These are phyloP conservation scores for Anoplolepis gracilipes DNA, from an alignment of 1,140 invertebrate species.

Conservation along the genomic window DNA sequence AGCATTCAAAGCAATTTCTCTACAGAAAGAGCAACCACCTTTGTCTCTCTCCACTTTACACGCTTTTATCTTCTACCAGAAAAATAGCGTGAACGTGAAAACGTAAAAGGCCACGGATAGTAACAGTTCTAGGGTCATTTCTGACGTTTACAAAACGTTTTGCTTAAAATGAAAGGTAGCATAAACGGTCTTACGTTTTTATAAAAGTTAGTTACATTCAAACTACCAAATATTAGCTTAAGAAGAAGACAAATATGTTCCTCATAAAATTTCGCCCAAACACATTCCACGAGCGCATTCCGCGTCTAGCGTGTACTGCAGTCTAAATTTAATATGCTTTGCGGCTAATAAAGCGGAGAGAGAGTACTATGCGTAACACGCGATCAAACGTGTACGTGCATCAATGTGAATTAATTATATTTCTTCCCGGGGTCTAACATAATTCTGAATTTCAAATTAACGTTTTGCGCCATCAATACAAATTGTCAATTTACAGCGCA, in stretches of 20 bases:
- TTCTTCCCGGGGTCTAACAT: neutral
- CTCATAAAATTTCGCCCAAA: neutral
- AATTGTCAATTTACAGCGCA: neutral
- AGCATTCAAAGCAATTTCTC: constrained; percentile 37
- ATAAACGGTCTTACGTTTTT: constrained; percentile 50
- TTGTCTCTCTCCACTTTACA: constrained; percentile 55
- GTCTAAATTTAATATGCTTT: constrained; percentile 36
- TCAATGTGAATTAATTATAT: constrained; percentile 40
- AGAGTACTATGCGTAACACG: constrained; percentile 10
- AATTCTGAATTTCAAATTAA: constrained; percentile 58
- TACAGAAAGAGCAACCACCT: neutral
- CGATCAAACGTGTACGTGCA: constrained; percentile 28
- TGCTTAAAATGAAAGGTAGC: constrained; percentile 51
- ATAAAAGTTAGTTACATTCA: constrained; percentile 52
- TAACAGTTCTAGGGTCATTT: constrained; percentile 54
- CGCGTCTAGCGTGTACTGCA: neutral
- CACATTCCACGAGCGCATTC: constrained; percentile 4
- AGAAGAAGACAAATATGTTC: constrained; percentile 46
- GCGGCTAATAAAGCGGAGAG: constrained; percentile 26
- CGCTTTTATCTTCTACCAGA: constrained; percentile 64
- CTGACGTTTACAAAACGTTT: constrained; percentile 59
- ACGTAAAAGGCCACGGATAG: constrained; percentile 38
- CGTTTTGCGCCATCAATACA: neutral
- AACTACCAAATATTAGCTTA: constrained; percentile 54
- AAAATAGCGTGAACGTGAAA: constrained; percentile 65